Evolutionary conservation across 2,797 vertebrate genomes (phyloP), one percentile per base, ranked within the genome.

Genomic region (Scolopax bukidnonensis): DNA sequence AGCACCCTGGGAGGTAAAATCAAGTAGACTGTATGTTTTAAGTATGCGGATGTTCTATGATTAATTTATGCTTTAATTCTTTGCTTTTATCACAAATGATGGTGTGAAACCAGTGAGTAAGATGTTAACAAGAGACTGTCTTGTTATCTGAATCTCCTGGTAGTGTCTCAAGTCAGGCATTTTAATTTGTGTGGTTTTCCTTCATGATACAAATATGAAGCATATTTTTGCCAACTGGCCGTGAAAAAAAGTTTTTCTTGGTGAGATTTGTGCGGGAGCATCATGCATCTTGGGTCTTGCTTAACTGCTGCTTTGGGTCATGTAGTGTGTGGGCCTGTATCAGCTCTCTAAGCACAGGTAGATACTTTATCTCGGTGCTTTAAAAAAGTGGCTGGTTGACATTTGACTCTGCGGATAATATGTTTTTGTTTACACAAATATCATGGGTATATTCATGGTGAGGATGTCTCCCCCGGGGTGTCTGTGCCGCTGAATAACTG

Each of bases 21-120:
- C 8, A 53, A 68, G 43, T 38, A 40, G 51, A 38, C 32, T 56
- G 23, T 21, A 8, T 70, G 23, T 73, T 85, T 93, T 74, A 87
- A 75, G 51, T n/a, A 11, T 50, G 75, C 4, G 8, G 40, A 67
- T 87, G 41, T 90, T 89, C 74, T 68, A 2, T 85, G 65, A 82
- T 60, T 92, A 87, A 87, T 91, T 94, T 95, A 57, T 79, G 65
- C 71, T 70, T 90, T 89, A 95, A 80, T 92, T 77, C 64, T 86
- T 79, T 3, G 59, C 69, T 94, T 94, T 91, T 92, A 63, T 94
- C 86, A 71, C 2, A 10, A 94, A 57, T 24, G 32, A 20, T 74
- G 48, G 63, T 9, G 7, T 92, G 84, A 85, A 92, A 89, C 77
- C 88, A 70, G 56, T 16, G 57, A 91, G n/a, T 84, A 85, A 77